Conservation (phyloP, 2,888 invertebrate species). For the Mimas tiliae region DNA sequence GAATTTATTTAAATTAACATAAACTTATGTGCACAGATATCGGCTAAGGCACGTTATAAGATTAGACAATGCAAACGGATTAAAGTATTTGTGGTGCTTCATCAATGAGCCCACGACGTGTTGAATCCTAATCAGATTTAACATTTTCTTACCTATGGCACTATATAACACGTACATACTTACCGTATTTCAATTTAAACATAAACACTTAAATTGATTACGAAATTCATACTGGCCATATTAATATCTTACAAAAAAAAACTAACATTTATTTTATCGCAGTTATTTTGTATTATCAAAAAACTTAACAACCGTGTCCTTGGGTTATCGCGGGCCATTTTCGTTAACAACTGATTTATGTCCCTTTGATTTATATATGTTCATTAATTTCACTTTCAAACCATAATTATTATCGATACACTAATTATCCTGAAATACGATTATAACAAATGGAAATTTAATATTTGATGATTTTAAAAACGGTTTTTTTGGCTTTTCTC, state of each 20-base stretch:
- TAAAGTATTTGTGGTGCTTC: constrained; percentile 79
- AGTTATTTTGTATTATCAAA: neutral
- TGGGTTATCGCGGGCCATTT: constrained; percentile 9
- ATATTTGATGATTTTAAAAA: neutral
- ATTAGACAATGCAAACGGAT: constrained; percentile 82
- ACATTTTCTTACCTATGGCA: constrained; percentile 30
- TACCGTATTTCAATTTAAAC: neutral
- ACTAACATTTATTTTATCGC: neutral
- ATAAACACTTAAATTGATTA: neutral
- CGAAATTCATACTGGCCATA: neutral
- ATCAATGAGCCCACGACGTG: constrained; percentile 59
- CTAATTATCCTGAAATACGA: neutral
- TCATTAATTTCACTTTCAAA: constrained; percentile 9
- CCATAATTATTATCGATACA: neutral
- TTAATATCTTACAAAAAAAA: neutral
- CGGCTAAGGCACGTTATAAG: constrained; percentile 81
- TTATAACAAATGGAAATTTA: neutral
- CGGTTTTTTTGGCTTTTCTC: neutral
- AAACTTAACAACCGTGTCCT: neutral
- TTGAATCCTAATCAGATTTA: constrained; percentile 67
- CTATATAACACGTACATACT: constrained; percentile 11
- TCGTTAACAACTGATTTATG: neutral
- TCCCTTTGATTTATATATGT: neutral
- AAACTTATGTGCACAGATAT: constrained; percentile 38
- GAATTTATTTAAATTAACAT: constrained; percentile 22